Base-by-base conservation (phyloP, 2,113 vertebrate species). In the Planiliza haematocheilus region DNA sequence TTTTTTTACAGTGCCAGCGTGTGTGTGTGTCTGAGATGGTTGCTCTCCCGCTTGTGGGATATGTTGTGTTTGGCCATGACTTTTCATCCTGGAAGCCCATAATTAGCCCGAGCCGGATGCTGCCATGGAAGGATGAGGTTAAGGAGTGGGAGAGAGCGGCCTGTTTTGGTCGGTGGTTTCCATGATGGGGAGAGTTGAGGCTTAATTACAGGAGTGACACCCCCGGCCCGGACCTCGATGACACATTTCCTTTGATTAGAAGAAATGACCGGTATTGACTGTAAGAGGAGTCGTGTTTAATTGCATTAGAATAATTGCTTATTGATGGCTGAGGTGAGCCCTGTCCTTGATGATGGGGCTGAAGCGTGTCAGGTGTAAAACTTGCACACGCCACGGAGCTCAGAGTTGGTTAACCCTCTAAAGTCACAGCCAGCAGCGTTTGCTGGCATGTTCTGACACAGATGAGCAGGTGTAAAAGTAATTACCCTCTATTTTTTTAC, bases 221-320 rank as follows among this genome's bases (percentile, higher is more conserved):
- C 70, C 82, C 77, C 38, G 5, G 60, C 79, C n/a, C 59, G 70
- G 77, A 88, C 89, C 81, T 59, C 6, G 46, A 77, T 81, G 74
- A 87, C 81, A 86, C 51, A 39, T 77, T 91, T 91, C 86, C 86
- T 90, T 79, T 89, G 79, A 85, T 90, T 89, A 88, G 61, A 89
- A 84, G 77, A 89, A 89, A 87, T 86, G 65, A 91, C 83, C 56
- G 4, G 59, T 85, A 91, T 92, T 52, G 88, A 90, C 80, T 62
- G 24, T 30, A 60, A 61, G 74, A 73, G 70, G 59, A 88, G 81
- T 81, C 70, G 70, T 86, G 88, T 89, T 88, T 87, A 90, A 91
- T 91, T 90, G 85, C 77, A 85, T 88, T 87, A 81, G 72, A 88
- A 84, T 90, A 90, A 91, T 89, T 89, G 79, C 59, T 39, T 89